A percentile compares a stretch with the other conserved stretches of the same genome.
These are phyloP conservation scores for Pentalonia nigronervosa DNA, from an alignment of 1,140 invertebrate species.

Conservation along the genomic window DNA sequence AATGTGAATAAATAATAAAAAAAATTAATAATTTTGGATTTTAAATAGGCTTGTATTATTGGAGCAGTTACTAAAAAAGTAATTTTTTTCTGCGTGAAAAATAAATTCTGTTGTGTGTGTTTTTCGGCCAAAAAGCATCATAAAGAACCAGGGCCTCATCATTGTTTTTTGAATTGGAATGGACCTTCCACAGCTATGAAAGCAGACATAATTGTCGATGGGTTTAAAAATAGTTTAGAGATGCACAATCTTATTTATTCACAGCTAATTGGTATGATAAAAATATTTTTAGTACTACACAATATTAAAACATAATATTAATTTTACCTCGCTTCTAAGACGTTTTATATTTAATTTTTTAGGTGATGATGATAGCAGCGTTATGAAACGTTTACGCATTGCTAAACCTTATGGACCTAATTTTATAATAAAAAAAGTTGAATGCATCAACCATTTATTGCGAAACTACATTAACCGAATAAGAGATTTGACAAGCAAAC, in stretches of 20 bases:
- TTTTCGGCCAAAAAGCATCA: background rate
- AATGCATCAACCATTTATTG: background rate
- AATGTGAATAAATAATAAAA: background rate
- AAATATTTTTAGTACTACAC: too few species aligned
- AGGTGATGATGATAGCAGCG: background rate
- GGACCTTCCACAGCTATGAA: background rate
- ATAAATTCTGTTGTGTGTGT: background rate
- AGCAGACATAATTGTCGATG: background rate
- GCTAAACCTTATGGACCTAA: background rate
- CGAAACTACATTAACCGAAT: background rate
- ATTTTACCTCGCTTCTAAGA: too few species aligned
- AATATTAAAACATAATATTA: too few species aligned
- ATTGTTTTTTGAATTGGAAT: background rate
- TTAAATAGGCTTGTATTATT: background rate
- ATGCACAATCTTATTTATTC: conserved; percentile 6
- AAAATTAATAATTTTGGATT: background rate
- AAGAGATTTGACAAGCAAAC: background rate
- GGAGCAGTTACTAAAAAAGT: background rate
- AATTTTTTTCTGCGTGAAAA: background rate
- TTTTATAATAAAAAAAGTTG: background rate
- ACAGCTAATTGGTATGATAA: background rate
- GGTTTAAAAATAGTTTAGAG: background rate
- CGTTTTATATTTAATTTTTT: too few species aligned
- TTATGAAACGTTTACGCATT: background rate
- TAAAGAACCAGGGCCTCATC: background rate